Base-by-base conservation (phyloP, 1,140 invertebrate genomes). In the Drosophila oshimai region DNA sequence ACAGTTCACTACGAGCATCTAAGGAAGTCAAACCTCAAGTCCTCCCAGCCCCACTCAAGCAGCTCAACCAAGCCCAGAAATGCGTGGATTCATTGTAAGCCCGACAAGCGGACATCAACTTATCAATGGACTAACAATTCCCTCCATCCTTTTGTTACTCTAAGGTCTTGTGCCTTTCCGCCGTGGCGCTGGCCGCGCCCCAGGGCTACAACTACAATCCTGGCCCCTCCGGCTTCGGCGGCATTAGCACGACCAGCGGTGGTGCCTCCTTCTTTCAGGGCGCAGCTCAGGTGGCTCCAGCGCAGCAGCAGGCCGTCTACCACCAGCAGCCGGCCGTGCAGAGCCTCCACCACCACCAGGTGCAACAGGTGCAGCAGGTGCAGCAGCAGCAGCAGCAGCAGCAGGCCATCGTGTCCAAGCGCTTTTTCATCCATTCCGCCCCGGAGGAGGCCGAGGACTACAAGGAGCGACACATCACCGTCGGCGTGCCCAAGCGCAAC, bases 401-500 rank as follows among this genome's bases (percentile, higher is more conserved):
- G 47, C 84, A 90, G 17, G 93, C 94, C 0, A 93, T 95, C 3
- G 92, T 91, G 3, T 90, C 90, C 5, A 91, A 91, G 74, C 90
- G 88, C 12, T 90, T 91, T 73, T 91, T 76, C 51, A 89, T 91
- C 17, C 90, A 91, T 62, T 89, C 90, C 9, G 90, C 90, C 0
- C 90, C 90, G 10, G 90, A 91, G 71, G 90, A 91, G 51, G 55
- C 45, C 1, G 89, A 91, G 28, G 90, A 91, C 6, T 80, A 86
- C 50, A 84, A 89, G 47, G 88, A 90, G 58, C 94, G 87, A 57
- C 89, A 87, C 50, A 87, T 90, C 17, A 90, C 89, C 9, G 77
- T 90, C 3, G 87, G 89, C 17, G 93, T 93, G 13, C 92, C 95
- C 74, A 95, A 95, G 91, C 96, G 96, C 76, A 95, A 96, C 91